Evolutionary conservation across 2,888 invertebrate genomes (phyloP).

Genomic region (Apamea crenata): DNA sequence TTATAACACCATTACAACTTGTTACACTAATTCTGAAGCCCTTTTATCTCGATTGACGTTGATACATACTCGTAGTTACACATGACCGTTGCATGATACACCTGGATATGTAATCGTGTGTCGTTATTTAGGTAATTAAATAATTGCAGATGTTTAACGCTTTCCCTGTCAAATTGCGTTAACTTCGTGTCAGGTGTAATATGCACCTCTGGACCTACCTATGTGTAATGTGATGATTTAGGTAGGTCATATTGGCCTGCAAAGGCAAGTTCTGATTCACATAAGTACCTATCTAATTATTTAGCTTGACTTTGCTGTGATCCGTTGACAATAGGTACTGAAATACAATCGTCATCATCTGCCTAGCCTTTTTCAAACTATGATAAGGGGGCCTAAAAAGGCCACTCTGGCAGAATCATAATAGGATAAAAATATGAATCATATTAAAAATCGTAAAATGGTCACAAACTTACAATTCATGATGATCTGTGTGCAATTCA

Average conservation of each 20-base stretch:
- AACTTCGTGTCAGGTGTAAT: conserved; percentile 21
- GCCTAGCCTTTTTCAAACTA: neutral
- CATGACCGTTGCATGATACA: conserved; percentile 18
- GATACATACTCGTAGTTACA: conserved; percentile 16
- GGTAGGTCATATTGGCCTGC: neutral
- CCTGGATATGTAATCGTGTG: conserved; percentile 14
- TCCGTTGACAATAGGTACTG: neutral
- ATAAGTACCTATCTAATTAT: neutral
- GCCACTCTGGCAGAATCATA: too few relatives aligned
- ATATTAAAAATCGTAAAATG: too few relatives aligned
- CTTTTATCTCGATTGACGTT: conserved; percentile 34
- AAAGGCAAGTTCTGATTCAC: neutral
- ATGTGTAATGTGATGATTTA: neutral
- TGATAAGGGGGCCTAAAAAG: too few relatives aligned
- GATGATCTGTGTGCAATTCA: too few relatives aligned
- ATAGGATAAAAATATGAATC: too few relatives aligned
- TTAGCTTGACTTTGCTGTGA: too few relatives aligned
- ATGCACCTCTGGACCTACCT: neutral
- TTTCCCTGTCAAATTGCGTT: conserved; percentile 29
- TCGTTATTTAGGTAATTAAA: conserved; percentile 28
- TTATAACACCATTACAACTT: neutral
- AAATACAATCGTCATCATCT: neutral
- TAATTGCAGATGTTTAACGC: conserved; percentile 30
- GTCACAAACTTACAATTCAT: too few relatives aligned
- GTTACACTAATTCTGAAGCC: conserved; percentile 12